Evolutionary conservation across 2,797 vertebrate species (phyloP).

Genomic region (Hafferia zeledoni): DNA sequence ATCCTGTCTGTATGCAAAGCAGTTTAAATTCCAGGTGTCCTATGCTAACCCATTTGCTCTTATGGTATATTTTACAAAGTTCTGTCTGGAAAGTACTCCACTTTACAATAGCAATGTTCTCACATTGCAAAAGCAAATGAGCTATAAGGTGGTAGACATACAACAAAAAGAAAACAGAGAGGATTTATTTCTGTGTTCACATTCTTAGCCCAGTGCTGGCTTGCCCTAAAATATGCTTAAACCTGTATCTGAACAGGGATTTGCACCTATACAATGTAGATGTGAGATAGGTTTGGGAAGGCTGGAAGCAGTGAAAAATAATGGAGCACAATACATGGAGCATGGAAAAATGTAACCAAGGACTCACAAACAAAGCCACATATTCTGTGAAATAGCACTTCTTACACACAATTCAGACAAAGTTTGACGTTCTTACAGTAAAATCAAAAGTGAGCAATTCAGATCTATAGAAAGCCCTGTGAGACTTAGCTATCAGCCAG

Average conservation of each 20-base stretch:
- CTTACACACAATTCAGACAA: not conserved
- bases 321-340: not conserved
- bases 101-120: not conserved
- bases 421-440: no score
- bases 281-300: not conserved
- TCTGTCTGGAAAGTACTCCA: not conserved
- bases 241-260: not conserved
- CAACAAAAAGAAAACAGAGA: not conserved
- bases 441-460: no score
- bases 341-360: not conserved
- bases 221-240: not conserved
- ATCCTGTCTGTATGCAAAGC: not conserved
- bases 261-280: not conserved
- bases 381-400: not conserved
- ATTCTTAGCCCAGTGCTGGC: not conserved
- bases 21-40: not conserved
- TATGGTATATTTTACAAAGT: not conserved
- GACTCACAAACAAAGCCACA: not conserved
- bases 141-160: not conserved
- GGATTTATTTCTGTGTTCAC: not conserved
- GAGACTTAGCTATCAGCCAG: no score
- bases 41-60: not conserved
- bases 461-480: no score
- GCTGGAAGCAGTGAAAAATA: not conserved
- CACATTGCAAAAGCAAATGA: not conserved